These are phyloP conservation scores for Zeuzera pyrina DNA, from an alignment of 2,888 invertebrate genomes.

Conservation along the genomic window DNA sequence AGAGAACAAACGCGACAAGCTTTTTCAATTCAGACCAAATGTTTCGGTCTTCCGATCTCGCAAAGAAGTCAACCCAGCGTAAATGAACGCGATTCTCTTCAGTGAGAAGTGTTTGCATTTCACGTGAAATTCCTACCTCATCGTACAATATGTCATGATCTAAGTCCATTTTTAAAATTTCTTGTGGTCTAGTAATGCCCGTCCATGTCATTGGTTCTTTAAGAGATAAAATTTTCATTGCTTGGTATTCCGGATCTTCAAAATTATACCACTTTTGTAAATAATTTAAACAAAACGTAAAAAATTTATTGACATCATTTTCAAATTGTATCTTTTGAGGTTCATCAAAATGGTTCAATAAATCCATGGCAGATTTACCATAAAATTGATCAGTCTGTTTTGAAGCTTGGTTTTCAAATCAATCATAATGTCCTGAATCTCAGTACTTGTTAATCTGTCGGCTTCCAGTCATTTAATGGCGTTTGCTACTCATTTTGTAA, in stretches of 20 bases:
- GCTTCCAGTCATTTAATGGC: no score
- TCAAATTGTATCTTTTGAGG: background rate
- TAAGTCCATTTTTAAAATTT: background rate
- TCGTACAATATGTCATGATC: background rate
- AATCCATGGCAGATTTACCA: background rate
- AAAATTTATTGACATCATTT: no score
- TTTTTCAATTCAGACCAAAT: conserved; percentile 12
- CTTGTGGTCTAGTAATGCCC: background rate
- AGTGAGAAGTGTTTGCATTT: background rate
- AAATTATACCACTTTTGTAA: background rate
- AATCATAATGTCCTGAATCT: background rate
- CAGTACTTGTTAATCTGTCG: no score
- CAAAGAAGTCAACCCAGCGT: background rate
- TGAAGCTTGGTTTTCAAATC: background rate
- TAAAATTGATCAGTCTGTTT: background rate
- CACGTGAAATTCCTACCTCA: background rate
- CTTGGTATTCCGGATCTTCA: background rate
- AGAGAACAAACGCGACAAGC: conserved; percentile 10
- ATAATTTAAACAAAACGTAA: background rate
- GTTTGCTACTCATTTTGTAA: no score
- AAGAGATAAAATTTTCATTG: background rate
- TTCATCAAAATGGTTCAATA: background rate
- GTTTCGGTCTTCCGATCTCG: conserved; percentile 11
- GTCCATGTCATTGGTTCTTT: background rate
- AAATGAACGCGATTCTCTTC: background rate